phyloP scores from a whole-genome alignment of 1,140 invertebrate genomes.

The Bombus vancouverensis region DNA sequence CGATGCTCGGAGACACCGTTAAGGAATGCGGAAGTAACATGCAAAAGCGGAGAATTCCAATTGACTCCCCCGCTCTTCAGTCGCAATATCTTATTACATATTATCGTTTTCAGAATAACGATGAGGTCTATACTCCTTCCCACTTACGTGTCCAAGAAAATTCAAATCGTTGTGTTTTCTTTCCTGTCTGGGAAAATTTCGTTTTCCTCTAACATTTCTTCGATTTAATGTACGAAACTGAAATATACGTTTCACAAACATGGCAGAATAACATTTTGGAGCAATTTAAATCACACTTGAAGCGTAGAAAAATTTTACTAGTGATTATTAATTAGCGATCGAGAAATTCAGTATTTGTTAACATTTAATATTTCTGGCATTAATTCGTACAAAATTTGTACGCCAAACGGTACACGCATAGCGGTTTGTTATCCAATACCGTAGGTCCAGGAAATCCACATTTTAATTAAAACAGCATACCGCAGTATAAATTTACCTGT shows the following conservation, averaged over 20 bases:
- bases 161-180: neutral
- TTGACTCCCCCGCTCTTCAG: neutral
- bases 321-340: neutral
- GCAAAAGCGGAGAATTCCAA: constrained; percentile 37
- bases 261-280: neutral
- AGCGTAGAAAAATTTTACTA: neutral
- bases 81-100: constrained; percentile 35
- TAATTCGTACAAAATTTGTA: neutral
- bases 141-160: neutral
- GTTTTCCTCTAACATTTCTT: neutral
- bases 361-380: neutral
- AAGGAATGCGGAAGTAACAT: constrained; percentile 47
- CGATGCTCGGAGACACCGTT: constrained; percentile 33
- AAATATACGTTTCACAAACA: too few species aligned
- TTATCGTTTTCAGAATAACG: neutral
- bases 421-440: constrained; percentile 27
- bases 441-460: neutral
- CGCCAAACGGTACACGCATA: neutral
- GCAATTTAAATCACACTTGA: neutral
- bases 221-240: neutral
- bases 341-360: neutral
- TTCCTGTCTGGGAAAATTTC: neutral
- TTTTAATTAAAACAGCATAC: constrained; percentile 35
- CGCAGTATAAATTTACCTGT: neutral
- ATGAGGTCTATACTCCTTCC: neutral